Evolutionary conservation across 2,888 invertebrate species (phyloP).

Genomic region (Cylloceria caligata): DNA sequence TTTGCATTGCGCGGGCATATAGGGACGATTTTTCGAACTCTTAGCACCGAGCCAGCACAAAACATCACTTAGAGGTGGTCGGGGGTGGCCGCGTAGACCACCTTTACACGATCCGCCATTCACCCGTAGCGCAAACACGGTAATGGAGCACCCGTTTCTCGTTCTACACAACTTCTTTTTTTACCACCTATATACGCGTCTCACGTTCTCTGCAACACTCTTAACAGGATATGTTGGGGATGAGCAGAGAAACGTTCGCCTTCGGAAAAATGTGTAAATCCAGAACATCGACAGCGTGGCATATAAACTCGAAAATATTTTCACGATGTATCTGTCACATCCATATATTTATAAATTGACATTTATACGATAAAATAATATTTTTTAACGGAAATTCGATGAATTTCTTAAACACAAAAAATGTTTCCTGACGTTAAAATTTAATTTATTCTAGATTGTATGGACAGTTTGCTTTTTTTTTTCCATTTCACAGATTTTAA

Average conservation of each 20-base stretch:
- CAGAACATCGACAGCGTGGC: conserved; percentile 29
- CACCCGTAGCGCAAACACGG: conserved; percentile 80
- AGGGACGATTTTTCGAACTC: conserved; percentile 45
- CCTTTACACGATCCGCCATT: conserved; percentile 65
- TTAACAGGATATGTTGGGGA: conserved; percentile 29
- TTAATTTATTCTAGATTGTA: too few relatives aligned
- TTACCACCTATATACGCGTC: conserved; percentile 42
- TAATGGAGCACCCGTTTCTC: conserved; percentile 79
- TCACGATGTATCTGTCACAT: conserved; percentile 43
- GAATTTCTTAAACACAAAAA: background rate
- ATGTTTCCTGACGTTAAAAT: too few relatives aligned
- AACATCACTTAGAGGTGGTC: conserved; percentile 81
- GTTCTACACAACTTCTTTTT: conserved; percentile 33
- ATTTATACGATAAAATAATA: background rate
- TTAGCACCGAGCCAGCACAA: conserved; percentile 74
- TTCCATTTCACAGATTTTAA: too few relatives aligned
- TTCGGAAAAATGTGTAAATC: conserved; percentile 13
- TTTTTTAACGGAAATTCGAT: background rate
- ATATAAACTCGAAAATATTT: conserved; percentile 14
- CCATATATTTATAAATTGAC: conserved; percentile 22
- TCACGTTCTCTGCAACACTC: conserved; percentile 42
- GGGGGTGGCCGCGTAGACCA: conserved; percentile 26
- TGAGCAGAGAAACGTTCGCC: conserved; percentile 48
- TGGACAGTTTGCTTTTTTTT: too few relatives aligned
- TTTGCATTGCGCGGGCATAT: conserved; percentile 74